Conservation (phyloP, 35 echinoderm and acorn worm species). For the Chiridota heheva region DNA sequence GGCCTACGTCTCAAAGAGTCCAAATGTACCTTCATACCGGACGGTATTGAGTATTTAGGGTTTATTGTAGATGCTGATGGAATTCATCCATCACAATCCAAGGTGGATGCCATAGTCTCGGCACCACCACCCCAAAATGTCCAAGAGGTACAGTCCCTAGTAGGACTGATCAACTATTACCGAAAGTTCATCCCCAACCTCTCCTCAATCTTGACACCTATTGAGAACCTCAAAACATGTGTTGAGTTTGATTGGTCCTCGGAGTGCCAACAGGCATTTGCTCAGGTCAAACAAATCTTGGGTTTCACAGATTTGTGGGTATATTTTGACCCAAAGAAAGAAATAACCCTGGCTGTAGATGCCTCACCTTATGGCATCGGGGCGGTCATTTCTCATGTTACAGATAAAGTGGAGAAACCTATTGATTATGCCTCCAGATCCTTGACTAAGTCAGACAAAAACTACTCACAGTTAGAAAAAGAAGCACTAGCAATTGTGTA, state of each 20-base stretch:
- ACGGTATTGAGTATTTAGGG: constrained; percentile 10
- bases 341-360: constrained; percentile 30
- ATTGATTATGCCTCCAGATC: constrained; percentile 24
- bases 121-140: not conserved
- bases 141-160: constrained; percentile 6
- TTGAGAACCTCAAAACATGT: not conserved
- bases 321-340: constrained; percentile 23
- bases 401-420: constrained; percentile 19
- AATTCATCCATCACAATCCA: not conserved
- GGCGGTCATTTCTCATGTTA: constrained; percentile 44
- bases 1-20: constrained; percentile 40
- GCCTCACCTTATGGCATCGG: constrained; percentile 62
- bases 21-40: constrained; percentile 37
- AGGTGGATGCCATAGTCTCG: constrained; percentile 3
- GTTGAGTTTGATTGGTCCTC: constrained; percentile 14
- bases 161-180: constrained; percentile 60
- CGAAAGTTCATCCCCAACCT: constrained; percentile 56
- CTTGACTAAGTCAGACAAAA: constrained; percentile 30
- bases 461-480: constrained; percentile 44
- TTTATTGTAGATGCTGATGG: constrained; percentile 13
- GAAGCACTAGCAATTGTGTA: constrained; percentile 46
- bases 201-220: constrained; percentile 15
- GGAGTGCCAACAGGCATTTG: constrained; percentile 33
- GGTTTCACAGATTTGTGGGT: not conserved
- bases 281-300: constrained; percentile 38